A percentile compares a stretch with the other conserved stretches of the same genome.
Evolutionary conservation across 2,113 vertebrate species (phyloP).

Genomic region (Camelus dromedarius): DNA sequence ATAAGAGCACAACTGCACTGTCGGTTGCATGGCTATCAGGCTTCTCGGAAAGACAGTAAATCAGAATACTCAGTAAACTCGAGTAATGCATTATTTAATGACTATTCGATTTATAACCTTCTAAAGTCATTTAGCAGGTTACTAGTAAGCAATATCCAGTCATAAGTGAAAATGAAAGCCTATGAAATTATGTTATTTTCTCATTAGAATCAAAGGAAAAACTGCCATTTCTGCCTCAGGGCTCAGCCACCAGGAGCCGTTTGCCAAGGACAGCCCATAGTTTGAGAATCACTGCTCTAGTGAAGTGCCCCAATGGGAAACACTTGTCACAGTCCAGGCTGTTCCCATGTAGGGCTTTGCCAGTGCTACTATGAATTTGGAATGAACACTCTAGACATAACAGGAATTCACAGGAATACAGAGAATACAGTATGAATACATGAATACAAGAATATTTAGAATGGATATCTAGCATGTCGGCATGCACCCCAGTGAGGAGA

Average conservation of each 20-base stretch:
- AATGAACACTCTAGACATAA: slow-evolving; percentile 27
- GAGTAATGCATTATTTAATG: slow-evolving; percentile 21
- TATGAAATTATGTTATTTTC: slow-evolving; percentile 25
- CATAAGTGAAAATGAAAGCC: background rate
- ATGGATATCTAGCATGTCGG: background rate
- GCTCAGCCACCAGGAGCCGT: background rate
- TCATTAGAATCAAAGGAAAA: slow-evolving; percentile 45
- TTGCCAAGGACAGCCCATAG: background rate
- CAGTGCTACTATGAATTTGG: background rate
- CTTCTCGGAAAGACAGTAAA: background rate
- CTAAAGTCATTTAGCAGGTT: slow-evolving; percentile 30
- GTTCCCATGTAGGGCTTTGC: background rate
- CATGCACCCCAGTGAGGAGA: background rate
- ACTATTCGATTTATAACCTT: slow-evolving; percentile 16
- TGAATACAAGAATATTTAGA: background rate
- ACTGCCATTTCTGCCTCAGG: background rate
- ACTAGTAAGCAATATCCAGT: background rate
- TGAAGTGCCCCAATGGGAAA: background rate
- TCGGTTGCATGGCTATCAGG: background rate
- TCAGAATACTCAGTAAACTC: background rate
- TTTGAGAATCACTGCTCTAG: background rate
- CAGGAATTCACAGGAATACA: background rate
- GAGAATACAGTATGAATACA: background rate
- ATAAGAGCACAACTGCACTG: background rate
- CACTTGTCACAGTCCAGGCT: background rate